phyloP scores from a whole-genome alignment of 2,888 invertebrate genomes.

The Abrostola triplasia region DNA sequence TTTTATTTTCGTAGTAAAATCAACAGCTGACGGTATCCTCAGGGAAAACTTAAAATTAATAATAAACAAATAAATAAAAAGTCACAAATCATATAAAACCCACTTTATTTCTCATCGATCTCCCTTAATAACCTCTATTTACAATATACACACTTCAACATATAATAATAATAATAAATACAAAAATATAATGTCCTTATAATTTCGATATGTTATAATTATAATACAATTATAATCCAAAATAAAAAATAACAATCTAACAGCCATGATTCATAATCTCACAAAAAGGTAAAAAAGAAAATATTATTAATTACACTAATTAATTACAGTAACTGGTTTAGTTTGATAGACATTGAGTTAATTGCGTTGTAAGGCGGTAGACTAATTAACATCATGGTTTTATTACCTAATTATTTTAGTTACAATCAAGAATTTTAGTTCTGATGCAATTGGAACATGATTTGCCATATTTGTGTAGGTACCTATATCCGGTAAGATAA shows the following conservation, averaged over 20 bases:
- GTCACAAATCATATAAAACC: conserved; percentile 46
- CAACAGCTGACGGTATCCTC: too few species aligned
- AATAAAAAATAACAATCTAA: conserved; percentile 55
- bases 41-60: too few species aligned
- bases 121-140: conserved; percentile 57
- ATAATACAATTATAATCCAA: conserved; percentile 44
- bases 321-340: conserved; percentile 44
- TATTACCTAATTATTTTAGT: conserved; percentile 13
- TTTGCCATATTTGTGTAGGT: background rate
- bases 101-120: conserved; percentile 56
- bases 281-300: conserved; percentile 49
- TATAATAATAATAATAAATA: conserved; percentile 54
- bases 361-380: conserved; percentile 19
- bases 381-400: conserved; percentile 21
- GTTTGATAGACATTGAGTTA: conserved; percentile 17
- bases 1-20: too few species aligned
- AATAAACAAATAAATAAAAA: too few species aligned
- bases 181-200: conserved; percentile 52
- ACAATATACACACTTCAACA: conserved; percentile 62
- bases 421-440: conserved; percentile 7
- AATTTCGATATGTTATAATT: conserved; percentile 54
- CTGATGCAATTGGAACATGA: conserved; percentile 14
- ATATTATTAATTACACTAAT: conserved; percentile 37
- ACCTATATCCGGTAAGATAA: background rate
- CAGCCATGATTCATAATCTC: conserved; percentile 72